A percentile compares a stretch with the other conserved stretches of the same genome.
phyloP scores from a whole-genome alignment of 2,113 vertebrate species.

The Takifugu bimaculatus region DNA sequence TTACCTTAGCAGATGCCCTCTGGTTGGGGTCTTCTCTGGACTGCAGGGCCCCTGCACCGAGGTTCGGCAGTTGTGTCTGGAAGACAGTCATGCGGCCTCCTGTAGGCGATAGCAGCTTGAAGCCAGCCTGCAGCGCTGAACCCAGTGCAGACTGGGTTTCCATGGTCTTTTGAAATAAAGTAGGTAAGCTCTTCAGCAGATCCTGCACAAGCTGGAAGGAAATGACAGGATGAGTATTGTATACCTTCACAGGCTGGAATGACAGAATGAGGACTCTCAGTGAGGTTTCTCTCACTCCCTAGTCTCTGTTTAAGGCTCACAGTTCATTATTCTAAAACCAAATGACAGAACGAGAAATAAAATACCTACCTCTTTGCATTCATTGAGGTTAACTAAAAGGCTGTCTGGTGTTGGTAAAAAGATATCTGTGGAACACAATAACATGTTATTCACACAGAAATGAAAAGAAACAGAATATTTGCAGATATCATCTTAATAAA shows the following conservation, averaged over 20 bases:
- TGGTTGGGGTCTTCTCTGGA: slow-evolving; percentile 92
- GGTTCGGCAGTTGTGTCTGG: slow-evolving; percentile 92
- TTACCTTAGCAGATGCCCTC: slow-evolving; percentile 87
- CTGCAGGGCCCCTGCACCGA: slow-evolving; percentile 87
- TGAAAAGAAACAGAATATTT: neutral
- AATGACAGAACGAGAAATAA: neutral
- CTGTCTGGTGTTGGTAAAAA: slow-evolving; percentile 98
- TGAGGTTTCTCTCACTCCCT: neutral
- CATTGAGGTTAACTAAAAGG: slow-evolving; percentile 94
- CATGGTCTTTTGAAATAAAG: slow-evolving; percentile 90
- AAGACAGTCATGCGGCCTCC: slow-evolving; percentile 92
- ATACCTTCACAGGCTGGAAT: neutral
- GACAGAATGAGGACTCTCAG: neutral
- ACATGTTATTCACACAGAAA: neutral
- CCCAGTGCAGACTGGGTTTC: slow-evolving; percentile 95
- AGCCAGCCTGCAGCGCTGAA: slow-evolving; percentile 90
- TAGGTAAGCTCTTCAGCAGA: slow-evolving; percentile 86
- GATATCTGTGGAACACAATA: slow-evolving; percentile 82
- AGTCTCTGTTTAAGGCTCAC: too few relatives aligned
- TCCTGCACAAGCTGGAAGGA: slow-evolving; percentile 87
- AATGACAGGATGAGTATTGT: neutral
- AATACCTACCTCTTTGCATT: slow-evolving; percentile 93
- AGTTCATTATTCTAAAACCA: too few relatives aligned
- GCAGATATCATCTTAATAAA: neutral
- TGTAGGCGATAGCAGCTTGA: slow-evolving; percentile 91